These are phyloP conservation scores for Sylvia atricapilla DNA, from an alignment of 2,113 vertebrate genomes.

Conservation along the genomic window DNA sequence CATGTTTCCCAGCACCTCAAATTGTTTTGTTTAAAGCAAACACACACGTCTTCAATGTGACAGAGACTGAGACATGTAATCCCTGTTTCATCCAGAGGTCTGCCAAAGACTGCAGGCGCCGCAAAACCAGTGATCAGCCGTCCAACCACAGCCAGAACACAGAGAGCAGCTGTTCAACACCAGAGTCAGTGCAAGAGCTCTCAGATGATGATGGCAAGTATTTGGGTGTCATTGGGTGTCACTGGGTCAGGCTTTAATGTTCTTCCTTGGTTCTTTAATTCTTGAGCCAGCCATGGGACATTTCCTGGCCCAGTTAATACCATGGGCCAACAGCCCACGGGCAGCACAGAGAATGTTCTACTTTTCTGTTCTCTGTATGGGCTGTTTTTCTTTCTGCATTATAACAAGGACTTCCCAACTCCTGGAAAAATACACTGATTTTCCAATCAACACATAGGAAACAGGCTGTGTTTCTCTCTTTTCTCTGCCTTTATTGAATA, in stretches of 20 bases:
- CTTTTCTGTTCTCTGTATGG: background rate
- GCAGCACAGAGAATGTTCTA: background rate
- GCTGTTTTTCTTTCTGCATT: background rate
- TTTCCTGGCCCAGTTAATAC: background rate
- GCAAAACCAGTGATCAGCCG: slow-evolving; percentile 90
- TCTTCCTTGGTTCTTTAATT: background rate
- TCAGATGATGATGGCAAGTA: slow-evolving; percentile 87
- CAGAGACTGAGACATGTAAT: background rate
- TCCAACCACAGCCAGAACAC: slow-evolving; percentile 94
- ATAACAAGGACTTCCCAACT: background rate
- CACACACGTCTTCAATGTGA: background rate
- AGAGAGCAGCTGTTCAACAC: slow-evolving; percentile 91
- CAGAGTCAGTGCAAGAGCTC: slow-evolving; percentile 90
- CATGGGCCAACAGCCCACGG: background rate
- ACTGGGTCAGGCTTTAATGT: background rate
- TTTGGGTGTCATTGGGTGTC: background rate
- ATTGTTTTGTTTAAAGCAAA: background rate
- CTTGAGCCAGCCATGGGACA: background rate
- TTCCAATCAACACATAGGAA: background rate
- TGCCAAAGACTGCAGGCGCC: slow-evolving; percentile 72
- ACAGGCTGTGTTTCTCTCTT: background rate
- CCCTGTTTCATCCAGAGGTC: slow-evolving; percentile 46
- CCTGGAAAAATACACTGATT: background rate
- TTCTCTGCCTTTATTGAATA: background rate
- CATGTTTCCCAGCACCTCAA: background rate